A percentile compares a stretch with the other conserved stretches of the same genome.
These are phyloP conservation scores for Dromius quadrimaculatus DNA, from an alignment of 2,888 invertebrate genomes.

Conservation along the genomic window DNA sequence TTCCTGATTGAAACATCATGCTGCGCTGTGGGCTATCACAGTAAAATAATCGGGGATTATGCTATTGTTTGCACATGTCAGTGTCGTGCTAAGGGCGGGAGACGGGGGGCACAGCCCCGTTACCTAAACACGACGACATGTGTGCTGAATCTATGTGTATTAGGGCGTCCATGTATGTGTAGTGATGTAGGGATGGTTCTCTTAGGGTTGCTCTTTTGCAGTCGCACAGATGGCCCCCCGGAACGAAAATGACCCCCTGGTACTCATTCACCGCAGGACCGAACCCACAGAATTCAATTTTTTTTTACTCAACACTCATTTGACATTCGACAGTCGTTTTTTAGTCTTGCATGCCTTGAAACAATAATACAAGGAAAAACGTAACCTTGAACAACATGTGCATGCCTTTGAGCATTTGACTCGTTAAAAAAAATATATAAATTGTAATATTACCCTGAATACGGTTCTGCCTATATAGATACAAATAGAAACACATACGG, in stretches of 20 bases:
- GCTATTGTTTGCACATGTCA: slow-evolving; percentile 67
- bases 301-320: too few species aligned
- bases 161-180: background rate
- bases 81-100: slow-evolving; percentile 56
- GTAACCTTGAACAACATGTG: too few species aligned
- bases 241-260: background rate
- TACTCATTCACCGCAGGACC: background rate
- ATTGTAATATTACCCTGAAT: background rate
- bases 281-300: background rate
- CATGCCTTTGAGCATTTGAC: background rate
- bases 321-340: too few species aligned
- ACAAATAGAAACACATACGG: background rate
- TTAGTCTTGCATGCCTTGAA: too few species aligned
- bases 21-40: slow-evolving; percentile 64
- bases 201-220: slow-evolving; percentile 20
- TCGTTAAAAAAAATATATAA: background rate
- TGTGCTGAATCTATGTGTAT: slow-evolving; percentile 1
- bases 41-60: slow-evolving; percentile 66
- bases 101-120: background rate
- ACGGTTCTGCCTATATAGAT: background rate
- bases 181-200: background rate
- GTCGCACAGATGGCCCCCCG: slow-evolving; percentile 17
- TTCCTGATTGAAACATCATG: slow-evolving; percentile 63
- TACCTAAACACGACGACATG: slow-evolving; percentile 30
- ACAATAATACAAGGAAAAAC: too few species aligned